phyloP scores from a whole-genome alignment of 2,888 invertebrate genomes.

The Campoplex capitator region DNA sequence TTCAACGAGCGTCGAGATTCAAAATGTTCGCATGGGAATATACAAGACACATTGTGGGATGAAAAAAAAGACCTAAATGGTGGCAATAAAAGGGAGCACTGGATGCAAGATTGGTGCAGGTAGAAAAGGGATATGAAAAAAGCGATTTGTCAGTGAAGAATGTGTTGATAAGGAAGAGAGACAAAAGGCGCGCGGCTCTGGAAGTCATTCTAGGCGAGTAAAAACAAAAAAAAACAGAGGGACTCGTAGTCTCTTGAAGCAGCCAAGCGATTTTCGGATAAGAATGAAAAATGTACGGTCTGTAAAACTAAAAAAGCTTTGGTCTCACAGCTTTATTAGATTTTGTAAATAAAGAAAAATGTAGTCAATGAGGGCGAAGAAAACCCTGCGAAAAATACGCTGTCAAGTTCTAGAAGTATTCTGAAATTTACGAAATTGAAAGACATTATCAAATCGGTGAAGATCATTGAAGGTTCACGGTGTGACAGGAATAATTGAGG shows the following conservation, averaged over 20 bases:
- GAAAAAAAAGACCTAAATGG: background rate
- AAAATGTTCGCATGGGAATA: background rate
- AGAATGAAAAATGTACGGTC: background rate
- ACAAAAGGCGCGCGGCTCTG: conserved; percentile 2
- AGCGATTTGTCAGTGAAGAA: conserved; percentile 6
- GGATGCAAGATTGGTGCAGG: conserved; percentile 4
- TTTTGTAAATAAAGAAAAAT: background rate
- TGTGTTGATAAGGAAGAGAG: conserved; percentile 21
- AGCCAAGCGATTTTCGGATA: conserved; percentile 20
- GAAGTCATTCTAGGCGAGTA: conserved; percentile 29
- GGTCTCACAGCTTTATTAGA: background rate
- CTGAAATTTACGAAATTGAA: background rate
- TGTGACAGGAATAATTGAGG: background rate
- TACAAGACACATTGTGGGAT: background rate
- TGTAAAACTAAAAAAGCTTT: background rate
- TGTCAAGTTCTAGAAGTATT: background rate
- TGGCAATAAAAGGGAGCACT: conserved; percentile 24
- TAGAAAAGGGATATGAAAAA: conserved; percentile 9
- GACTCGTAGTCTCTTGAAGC: background rate
- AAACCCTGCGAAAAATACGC: background rate
- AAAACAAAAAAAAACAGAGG: too few species aligned
- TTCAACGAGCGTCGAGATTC: background rate
- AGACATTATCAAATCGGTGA: background rate
- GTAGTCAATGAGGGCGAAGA: background rate
- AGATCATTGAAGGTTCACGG: background rate